phyloP scores from a whole-genome alignment of 1,140 invertebrate species.

The Notospermus geniculatus region DNA sequence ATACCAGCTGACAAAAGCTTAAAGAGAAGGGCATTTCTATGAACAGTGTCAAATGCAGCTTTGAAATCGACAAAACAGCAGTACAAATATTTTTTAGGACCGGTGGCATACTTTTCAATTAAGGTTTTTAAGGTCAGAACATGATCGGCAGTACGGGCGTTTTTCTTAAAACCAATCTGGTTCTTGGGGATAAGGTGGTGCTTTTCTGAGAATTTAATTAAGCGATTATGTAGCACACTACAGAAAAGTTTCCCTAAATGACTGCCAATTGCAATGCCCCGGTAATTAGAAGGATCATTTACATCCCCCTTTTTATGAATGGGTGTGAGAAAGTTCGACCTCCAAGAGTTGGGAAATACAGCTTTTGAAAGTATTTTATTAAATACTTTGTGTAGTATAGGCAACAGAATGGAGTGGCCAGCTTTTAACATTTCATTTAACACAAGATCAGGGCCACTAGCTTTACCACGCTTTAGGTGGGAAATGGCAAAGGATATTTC shows the following conservation, averaged over 20 bases:
- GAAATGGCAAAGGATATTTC: not conserved
- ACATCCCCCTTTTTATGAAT: constrained; percentile 5
- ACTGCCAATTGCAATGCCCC: constrained; percentile 4
- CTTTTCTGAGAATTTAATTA: not conserved
- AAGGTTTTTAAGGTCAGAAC: not conserved
- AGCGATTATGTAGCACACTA: not conserved
- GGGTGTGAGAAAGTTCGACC: constrained; percentile 1
- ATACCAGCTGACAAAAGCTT: constrained; percentile 2
- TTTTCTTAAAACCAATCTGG: not conserved
- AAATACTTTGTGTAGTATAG: not conserved
- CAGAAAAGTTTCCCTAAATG: constrained; percentile 2
- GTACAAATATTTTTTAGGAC: not conserved
- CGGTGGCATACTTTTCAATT: not conserved
- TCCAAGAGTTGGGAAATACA: constrained; percentile 1
- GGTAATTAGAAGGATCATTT: not conserved
- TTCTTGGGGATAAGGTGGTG: not conserved
- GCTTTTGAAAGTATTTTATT: not conserved
- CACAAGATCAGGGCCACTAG: not conserved
- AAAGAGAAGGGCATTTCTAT: not conserved
- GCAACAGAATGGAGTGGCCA: not conserved
- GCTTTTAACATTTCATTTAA: constrained; percentile 8
- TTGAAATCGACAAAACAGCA: constrained; percentile 9
- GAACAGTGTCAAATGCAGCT: constrained; percentile 2
- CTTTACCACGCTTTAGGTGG: constrained; percentile 4
- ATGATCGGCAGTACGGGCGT: constrained; percentile 4